Evolutionary conservation across 2,113 vertebrate genomes (phyloP).

Genomic region (Catharus fuscescens): DNA sequence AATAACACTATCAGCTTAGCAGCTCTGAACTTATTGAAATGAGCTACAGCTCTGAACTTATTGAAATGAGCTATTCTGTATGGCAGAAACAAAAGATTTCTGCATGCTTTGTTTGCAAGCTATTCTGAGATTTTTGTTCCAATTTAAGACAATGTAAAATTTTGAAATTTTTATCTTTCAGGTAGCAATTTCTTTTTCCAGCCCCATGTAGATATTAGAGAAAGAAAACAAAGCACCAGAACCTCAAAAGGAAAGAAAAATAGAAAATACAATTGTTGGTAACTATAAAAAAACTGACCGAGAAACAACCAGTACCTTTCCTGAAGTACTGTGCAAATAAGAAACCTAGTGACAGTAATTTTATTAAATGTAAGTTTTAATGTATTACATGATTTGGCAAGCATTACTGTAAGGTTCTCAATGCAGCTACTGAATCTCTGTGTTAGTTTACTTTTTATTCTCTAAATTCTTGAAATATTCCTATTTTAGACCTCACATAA

Average conservation of each 20-base stretch:
- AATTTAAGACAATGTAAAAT: not conserved
- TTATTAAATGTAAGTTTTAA: conserved; percentile 15
- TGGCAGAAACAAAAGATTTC: not conserved
- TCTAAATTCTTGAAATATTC: not conserved
- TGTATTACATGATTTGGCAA: not conserved
- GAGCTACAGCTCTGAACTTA: not conserved
- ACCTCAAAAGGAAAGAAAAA: not conserved
- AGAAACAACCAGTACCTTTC: not conserved
- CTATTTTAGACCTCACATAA: not conserved
- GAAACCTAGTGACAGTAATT: not conserved
- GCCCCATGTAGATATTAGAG: not conserved
- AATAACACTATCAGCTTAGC: not conserved
- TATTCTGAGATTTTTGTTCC: not conserved
- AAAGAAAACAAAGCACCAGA: not conserved
- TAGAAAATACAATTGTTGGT: not conserved
- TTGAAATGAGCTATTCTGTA: not conserved
- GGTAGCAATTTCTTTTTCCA: not conserved
- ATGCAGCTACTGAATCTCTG: not conserved
- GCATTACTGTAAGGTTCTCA: not conserved
- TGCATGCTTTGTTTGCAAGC: not conserved
- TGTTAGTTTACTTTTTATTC: not conserved
- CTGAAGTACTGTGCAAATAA: not conserved
- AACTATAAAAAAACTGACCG: not conserved
- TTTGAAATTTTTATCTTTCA: not conserved
- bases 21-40: not conserved